Conservation (phyloP, 2,113 vertebrate species). For the Cheilinus undulatus region DNA sequence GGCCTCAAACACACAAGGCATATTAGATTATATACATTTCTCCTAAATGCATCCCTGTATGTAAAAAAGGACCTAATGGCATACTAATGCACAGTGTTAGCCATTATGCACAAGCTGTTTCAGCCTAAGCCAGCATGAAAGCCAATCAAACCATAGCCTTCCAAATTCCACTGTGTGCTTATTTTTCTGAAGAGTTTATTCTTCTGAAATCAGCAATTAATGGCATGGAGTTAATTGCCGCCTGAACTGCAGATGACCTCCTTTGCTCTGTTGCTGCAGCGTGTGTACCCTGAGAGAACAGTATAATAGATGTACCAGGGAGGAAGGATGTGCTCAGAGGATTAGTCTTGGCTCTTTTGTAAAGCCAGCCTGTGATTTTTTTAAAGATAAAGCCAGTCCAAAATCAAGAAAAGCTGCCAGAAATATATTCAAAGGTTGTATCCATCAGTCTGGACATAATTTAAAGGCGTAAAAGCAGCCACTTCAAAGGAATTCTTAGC, state of each 20-base stretch:
- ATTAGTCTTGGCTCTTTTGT: slow-evolving; percentile 34
- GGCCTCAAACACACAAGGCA: slow-evolving; percentile 46
- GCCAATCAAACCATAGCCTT: slow-evolving; percentile 67
- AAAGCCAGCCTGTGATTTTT: slow-evolving; percentile 40
- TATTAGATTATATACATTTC: slow-evolving; percentile 69
- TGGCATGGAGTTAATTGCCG: slow-evolving; percentile 70
- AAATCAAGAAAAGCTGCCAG: slow-evolving; percentile 20
- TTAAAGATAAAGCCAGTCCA: slow-evolving; percentile 31
- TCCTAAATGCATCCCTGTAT: slow-evolving; percentile 53
- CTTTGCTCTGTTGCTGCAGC: slow-evolving; percentile 34
- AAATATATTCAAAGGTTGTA: slow-evolving; percentile 2
- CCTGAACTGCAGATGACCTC: slow-evolving; percentile 72
- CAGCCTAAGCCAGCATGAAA: slow-evolving; percentile 70
- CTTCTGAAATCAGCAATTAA: slow-evolving; percentile 73
- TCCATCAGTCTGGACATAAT: not conserved
- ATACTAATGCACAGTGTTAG: slow-evolving; percentile 69
- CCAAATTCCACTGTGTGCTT: slow-evolving; percentile 59
- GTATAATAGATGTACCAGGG: slow-evolving; percentile 34
- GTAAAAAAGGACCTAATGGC: slow-evolving; percentile 66
- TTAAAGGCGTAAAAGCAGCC: not conserved
- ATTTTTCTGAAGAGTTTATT: slow-evolving; percentile 62
- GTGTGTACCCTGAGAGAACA: slow-evolving; percentile 34
- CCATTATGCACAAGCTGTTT: slow-evolving; percentile 67
- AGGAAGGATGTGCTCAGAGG: slow-evolving; percentile 37
- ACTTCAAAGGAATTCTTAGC: slow-evolving; percentile 41